Percentiles rank a stretch among this genome's conserved stretches.
Conservation (phyloP, 2,113 vertebrate genomes). For the Erpornis zantholeuca region DNA sequence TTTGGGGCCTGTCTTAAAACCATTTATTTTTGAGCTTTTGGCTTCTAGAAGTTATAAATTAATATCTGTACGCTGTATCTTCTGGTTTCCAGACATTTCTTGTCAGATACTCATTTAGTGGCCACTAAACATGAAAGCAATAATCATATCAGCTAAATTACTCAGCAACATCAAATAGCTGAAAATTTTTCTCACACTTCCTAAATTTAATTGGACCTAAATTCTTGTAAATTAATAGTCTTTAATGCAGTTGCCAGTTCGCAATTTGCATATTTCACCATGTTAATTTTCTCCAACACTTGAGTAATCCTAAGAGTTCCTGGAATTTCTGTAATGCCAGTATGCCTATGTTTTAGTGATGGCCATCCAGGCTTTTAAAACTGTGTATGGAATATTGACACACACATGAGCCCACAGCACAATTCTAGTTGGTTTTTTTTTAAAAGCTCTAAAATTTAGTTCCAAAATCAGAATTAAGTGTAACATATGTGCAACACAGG, state of each 20-base stretch:
- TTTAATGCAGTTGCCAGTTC: slow-evolving; percentile 28
- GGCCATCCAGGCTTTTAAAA: neutral
- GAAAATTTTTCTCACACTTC: slow-evolving; percentile 47
- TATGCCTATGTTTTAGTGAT: neutral
- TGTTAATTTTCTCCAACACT: neutral
- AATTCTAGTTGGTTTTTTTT: neutral
- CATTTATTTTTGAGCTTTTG: neutral
- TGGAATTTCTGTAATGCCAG: neutral
- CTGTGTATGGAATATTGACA: neutral
- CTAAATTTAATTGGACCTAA: slow-evolving; percentile 66
- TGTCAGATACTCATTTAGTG: slow-evolving; percentile 32
- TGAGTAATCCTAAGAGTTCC: neutral
- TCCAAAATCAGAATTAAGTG: neutral
- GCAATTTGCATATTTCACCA: slow-evolving; percentile 20
- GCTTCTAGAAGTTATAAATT: neutral
- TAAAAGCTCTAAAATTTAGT: neutral
- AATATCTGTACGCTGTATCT: neutral
- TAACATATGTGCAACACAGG: neutral
- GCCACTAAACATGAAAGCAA: slow-evolving; percentile 44
- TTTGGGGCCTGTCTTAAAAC: neutral
- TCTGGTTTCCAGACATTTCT: neutral
- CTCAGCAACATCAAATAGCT: slow-evolving; percentile 48
- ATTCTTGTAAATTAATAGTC: slow-evolving; percentile 57
- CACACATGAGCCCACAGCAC: rapidly evolving
- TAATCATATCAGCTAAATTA: slow-evolving; percentile 68